Evolutionary conservation across 2,797 vertebrate genomes (phyloP).

Genomic region (Notolabrus celidotus): DNA sequence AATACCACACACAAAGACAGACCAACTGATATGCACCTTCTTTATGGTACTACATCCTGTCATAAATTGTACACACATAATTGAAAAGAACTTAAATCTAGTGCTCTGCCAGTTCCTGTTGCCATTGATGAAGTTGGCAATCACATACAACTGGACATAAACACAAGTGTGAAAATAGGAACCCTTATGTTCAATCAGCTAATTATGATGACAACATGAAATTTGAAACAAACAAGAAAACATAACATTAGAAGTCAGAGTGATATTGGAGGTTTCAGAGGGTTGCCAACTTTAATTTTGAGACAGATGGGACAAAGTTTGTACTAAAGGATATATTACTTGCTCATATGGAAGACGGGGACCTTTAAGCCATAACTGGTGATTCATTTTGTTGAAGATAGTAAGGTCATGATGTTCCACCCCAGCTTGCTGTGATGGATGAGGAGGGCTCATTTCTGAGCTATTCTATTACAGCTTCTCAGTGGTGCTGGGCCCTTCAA

Average conservation of each 20-base stretch:
- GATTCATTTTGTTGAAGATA: conserved; percentile 30
- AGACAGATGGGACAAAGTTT: conserved; percentile 7
- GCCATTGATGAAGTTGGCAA: too few relatives aligned
- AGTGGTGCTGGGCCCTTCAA: conserved; percentile 1
- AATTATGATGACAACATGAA: too few relatives aligned
- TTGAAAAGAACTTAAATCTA: too few relatives aligned
- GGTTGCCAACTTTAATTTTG: background rate
- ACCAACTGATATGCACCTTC: too few relatives aligned
- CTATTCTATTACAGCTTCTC: conserved; percentile 34
- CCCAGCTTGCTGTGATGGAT: conserved; percentile 46
- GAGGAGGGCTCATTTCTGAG: conserved; percentile 40
- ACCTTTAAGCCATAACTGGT: conserved; percentile 27
- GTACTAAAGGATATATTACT: conserved; percentile 13
- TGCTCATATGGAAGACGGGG: conserved; percentile 23
- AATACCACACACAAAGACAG: too few relatives aligned
- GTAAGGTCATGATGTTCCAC: conserved; percentile 21
- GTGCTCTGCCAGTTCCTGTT: too few relatives aligned
- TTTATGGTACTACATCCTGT: too few relatives aligned
- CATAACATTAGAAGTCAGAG: background rate
- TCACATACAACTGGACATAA: too few relatives aligned
- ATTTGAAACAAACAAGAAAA: background rate
- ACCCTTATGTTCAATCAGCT: too few relatives aligned
- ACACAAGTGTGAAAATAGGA: too few relatives aligned
- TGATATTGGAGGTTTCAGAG: background rate
- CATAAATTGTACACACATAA: too few relatives aligned